Percentiles rank a stretch among this genome's conserved stretches.
phyloP scores from a whole-genome alignment of 2,113 vertebrate genomes.

The Rostratula benghalensis region DNA sequence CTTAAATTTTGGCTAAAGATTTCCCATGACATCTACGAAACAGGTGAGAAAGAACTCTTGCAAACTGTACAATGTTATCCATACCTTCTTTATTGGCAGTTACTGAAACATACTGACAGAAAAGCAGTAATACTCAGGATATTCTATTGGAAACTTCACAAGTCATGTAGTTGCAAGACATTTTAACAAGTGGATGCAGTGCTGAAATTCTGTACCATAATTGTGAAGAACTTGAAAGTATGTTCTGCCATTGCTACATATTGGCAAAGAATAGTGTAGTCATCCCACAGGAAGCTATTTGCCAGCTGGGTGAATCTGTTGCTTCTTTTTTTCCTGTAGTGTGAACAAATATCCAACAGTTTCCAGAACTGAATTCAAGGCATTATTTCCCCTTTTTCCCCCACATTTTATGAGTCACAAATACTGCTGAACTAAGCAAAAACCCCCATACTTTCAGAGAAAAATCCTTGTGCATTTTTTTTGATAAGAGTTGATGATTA shows the following conservation, averaged over 20 bases:
- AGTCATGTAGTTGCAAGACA: not conserved
- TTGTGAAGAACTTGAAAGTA: not conserved
- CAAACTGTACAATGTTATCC: not conserved
- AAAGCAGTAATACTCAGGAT: not conserved
- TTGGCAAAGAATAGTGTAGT: not conserved
- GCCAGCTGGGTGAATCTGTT: not conserved
- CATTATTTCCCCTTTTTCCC: not conserved
- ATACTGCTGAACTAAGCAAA: not conserved
- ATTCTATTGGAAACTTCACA: not conserved
- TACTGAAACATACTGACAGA: not conserved
- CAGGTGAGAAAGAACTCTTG: not conserved
- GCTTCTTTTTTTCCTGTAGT: not conserved
- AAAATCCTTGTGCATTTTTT: not conserved
- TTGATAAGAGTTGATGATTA: not conserved
- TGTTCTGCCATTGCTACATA: not conserved
- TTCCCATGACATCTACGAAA: not conserved
- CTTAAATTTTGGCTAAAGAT: not conserved
- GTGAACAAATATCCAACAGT: not conserved
- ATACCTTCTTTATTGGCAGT: not conserved
- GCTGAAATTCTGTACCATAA: not conserved
- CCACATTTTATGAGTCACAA: not conserved
- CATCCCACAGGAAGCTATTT: not conserved
- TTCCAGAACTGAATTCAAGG: not conserved
- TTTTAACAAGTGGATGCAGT: not conserved
- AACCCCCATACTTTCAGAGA: not conserved